Evolutionary conservation across 2,797 vertebrate species (phyloP).

Genomic region (Micropoecilia bifurca): DNA sequence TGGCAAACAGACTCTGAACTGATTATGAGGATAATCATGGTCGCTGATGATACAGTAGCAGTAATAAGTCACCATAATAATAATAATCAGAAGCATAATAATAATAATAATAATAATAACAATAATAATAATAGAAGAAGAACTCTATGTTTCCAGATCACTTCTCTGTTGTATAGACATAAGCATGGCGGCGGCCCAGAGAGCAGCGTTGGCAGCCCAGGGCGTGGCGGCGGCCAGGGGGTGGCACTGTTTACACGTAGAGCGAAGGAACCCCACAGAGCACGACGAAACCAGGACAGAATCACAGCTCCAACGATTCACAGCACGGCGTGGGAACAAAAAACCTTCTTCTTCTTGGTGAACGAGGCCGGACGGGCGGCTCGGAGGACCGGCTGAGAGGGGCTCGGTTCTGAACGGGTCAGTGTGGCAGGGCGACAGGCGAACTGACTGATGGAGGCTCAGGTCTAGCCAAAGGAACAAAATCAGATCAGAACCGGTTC

Average conservation of each 20-base stretch:
- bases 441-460: neutral
- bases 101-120: conserved; percentile 61
- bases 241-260: conserved; percentile 77
- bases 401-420: neutral
- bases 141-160: conserved; percentile 54
- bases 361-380: neutral
- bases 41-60: conserved; percentile 75
- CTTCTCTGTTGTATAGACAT: conserved; percentile 69
- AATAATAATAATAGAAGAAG: conserved; percentile 47
- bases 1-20: conserved; percentile 76
- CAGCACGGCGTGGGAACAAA: conserved; percentile 64
- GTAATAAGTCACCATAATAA: conserved; percentile 62
- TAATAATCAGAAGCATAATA: conserved; percentile 58
- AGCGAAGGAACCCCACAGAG: conserved; percentile 73
- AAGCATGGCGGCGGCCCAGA: conserved; percentile 63
- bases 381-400: neutral
- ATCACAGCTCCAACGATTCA: conserved; percentile 74
- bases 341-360: neutral
- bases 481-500: neutral
- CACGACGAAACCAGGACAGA: conserved; percentile 69
- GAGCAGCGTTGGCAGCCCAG: conserved; percentile 69
- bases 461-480: neutral
- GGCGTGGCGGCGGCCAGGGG: conserved; percentile 56
- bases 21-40: conserved; percentile 80
- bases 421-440: neutral